Percentiles rank a stretch among this genome's conserved stretches.
Evolutionary conservation across 2,888 invertebrate species (phyloP).

Genomic region (Xestia xanthographa): DNA sequence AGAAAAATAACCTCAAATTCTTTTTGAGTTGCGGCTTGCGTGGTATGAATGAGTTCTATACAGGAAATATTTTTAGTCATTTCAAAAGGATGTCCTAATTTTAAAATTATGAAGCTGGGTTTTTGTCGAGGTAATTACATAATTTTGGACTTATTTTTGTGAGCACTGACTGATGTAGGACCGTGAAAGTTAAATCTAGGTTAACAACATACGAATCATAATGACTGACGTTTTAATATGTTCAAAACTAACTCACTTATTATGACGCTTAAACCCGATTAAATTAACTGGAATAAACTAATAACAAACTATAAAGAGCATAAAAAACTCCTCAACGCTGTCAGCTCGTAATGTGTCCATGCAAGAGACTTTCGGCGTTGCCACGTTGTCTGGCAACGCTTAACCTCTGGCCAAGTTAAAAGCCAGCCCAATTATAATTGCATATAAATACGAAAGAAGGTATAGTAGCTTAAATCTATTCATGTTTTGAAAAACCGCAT

Average conservation of each 20-base stretch:
- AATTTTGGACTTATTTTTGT: conserved; percentile 4
- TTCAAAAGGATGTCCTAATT: conserved; percentile 56
- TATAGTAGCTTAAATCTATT: no score
- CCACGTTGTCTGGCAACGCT: no score
- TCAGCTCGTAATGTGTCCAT: no score
- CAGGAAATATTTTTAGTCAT: conserved; percentile 60
- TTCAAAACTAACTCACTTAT: neutral
- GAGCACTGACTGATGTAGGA: neutral
- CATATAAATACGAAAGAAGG: no score
- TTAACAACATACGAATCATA: conserved; percentile 1
- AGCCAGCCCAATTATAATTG: no score
- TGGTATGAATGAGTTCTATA: conserved; percentile 83
- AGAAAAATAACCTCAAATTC: conserved; percentile 88
- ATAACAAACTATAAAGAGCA: neutral
- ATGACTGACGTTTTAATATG: neutral
- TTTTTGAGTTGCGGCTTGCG: conserved; percentile 81
- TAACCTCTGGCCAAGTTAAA: no score
- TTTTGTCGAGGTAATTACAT: conserved; percentile 30
- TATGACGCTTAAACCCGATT: neutral
- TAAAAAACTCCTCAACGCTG: no score
- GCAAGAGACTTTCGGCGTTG: no score
- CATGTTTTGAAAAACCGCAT: no score
- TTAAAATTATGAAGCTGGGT: conserved; percentile 35
- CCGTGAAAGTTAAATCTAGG: conserved; percentile 7
- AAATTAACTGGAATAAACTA: neutral